These are phyloP conservation scores for Platyrinchus mystaceus DNA, from an alignment of 2,797 vertebrate species.

Conservation along the genomic window DNA sequence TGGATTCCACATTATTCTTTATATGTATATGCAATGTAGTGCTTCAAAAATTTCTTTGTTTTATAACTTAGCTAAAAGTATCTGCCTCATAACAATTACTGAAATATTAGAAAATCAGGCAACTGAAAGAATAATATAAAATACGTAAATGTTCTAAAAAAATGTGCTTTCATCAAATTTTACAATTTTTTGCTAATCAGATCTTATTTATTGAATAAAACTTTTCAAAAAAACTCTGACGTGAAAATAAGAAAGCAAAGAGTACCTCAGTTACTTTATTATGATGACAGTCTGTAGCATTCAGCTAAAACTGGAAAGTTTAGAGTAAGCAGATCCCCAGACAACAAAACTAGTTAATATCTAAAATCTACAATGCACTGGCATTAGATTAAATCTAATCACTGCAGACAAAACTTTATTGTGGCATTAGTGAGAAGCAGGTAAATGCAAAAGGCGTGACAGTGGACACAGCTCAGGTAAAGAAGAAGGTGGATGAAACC, in stretches of 20 bases:
- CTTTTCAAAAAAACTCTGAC: slow-evolving; percentile 15
- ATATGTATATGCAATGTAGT: slow-evolving; percentile 29
- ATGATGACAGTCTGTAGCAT: background rate
- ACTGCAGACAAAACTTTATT: background rate
- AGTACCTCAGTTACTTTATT: background rate
- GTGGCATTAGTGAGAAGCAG: background rate
- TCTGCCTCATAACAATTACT: slow-evolving; percentile 44
- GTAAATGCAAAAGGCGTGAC: background rate
- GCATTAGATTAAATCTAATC: fast-evolving
- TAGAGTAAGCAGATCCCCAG: background rate
- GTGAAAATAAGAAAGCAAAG: slow-evolving; percentile 46
- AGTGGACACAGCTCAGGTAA: background rate
- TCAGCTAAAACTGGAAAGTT: background rate
- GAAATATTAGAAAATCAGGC: slow-evolving; percentile 58
- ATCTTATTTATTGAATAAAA: slow-evolving; percentile 43
- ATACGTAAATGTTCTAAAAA: slow-evolving; percentile 55
- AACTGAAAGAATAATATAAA: slow-evolving; percentile 66
- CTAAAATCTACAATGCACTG: background rate
- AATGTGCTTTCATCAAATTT: background rate
- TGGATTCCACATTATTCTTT: slow-evolving; percentile 37
- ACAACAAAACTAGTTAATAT: background rate
- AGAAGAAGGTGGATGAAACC: background rate
- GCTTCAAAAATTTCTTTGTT: slow-evolving; percentile 57
- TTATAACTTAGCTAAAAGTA: slow-evolving; percentile 65
- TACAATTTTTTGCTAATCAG: background rate